Percentiles rank a stretch among this genome's conserved stretches.
Evolutionary conservation across 2,888 invertebrate genomes (phyloP).

Genomic region (Cyclophora albipunctata): DNA sequence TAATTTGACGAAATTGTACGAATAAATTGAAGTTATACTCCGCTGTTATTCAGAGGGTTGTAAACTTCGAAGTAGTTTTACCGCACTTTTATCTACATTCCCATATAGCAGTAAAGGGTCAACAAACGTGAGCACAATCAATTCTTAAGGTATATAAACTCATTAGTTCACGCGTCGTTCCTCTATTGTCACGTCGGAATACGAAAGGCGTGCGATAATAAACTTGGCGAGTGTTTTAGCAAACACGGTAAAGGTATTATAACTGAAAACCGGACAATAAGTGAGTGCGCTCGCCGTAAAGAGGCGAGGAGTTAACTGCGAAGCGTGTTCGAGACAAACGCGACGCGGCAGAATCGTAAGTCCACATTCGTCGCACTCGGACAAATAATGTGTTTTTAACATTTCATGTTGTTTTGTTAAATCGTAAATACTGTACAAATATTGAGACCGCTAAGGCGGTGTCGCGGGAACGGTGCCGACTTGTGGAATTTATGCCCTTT

Average conservation of each 20-base stretch:
- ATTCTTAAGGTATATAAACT: constrained; percentile 54
- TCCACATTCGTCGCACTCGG: constrained; percentile 71
- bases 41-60: no score
- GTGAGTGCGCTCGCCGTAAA: constrained; percentile 56
- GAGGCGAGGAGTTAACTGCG: constrained; percentile 44
- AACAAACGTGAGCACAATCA: constrained; percentile 20
- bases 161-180: constrained; percentile 32
- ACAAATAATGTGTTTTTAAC: constrained; percentile 76
- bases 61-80: no score
- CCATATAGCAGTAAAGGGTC: neutral
- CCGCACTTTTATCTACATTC: no score
- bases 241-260: constrained; percentile 6
- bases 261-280: constrained; percentile 62
- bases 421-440: constrained; percentile 74
- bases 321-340: constrained; percentile 71
- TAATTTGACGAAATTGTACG: no score
- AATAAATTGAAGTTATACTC: no score
- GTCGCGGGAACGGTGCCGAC: constrained; percentile 44
- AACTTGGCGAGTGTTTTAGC: constrained; percentile 8
- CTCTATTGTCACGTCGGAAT: constrained; percentile 42
- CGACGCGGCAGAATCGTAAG: constrained; percentile 59
- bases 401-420: constrained; percentile 75
- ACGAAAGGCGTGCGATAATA: constrained; percentile 47
- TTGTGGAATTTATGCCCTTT: constrained; percentile 56
- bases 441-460: constrained; percentile 46